These are phyloP conservation scores for Amblyteles armatorius DNA, from an alignment of 2,888 invertebrate genomes.

Conservation along the genomic window DNA sequence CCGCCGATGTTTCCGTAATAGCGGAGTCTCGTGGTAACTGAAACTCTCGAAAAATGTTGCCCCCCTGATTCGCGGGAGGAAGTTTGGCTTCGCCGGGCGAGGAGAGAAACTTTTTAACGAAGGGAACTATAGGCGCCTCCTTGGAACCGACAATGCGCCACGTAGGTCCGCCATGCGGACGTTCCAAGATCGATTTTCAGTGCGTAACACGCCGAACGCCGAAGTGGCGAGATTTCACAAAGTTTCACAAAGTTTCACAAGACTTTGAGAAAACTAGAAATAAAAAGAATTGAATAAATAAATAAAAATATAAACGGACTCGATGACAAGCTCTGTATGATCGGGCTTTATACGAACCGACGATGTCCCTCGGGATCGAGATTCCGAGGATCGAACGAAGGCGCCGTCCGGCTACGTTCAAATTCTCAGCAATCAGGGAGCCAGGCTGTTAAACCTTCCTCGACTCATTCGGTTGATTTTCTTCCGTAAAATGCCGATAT, in stretches of 20 bases:
- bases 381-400: background rate
- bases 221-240: background rate
- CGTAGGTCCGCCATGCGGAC: background rate
- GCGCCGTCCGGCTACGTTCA: background rate
- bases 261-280: background rate
- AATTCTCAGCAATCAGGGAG: slow-evolving; percentile 14
- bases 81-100: slow-evolving; percentile 17
- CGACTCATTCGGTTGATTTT: background rate
- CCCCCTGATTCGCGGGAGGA: background rate
- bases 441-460: background rate
- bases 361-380: background rate
- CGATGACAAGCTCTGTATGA: background rate
- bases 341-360: background rate
- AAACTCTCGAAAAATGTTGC: slow-evolving; percentile 8
- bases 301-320: background rate
- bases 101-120: slow-evolving; percentile 56
- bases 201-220: background rate
- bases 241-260: background rate
- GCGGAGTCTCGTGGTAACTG: background rate
- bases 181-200: slow-evolving; percentile 12
- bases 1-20: slow-evolving; percentile 1
- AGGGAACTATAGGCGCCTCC: background rate
- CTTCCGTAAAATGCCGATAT: background rate
- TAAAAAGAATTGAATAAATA: background rate
- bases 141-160: background rate